phyloP scores from a whole-genome alignment of 2,113 vertebrate genomes.

The Antechinus flavipes region DNA sequence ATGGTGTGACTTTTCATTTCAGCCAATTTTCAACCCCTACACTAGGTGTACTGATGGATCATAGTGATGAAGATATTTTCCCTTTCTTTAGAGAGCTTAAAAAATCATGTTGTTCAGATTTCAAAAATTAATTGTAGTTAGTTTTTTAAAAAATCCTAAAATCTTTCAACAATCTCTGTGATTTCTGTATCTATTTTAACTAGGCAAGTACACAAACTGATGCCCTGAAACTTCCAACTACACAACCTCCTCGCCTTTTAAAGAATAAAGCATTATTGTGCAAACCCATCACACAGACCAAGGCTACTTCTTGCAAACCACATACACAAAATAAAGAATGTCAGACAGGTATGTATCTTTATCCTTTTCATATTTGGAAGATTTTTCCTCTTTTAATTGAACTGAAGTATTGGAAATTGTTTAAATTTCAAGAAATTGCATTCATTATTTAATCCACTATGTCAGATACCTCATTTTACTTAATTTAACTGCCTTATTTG shows the following conservation, averaged over 20 bases:
- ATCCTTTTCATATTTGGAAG: neutral
- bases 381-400: constrained; percentile 33
- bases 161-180: constrained; percentile 40
- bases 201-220: constrained; percentile 95
- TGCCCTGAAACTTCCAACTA: constrained; percentile 83
- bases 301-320: constrained; percentile 95
- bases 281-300: constrained; percentile 95
- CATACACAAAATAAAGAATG: constrained; percentile 91
- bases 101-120: neutral
- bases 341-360: constrained; percentile 91
- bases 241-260: constrained; percentile 89
- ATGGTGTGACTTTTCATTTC: neutral
- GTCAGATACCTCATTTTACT: neutral
- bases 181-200: constrained; percentile 54
- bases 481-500: neutral
- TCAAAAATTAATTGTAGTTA: neutral
- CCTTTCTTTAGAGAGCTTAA: neutral
- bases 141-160: neutral
- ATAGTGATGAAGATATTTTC: neutral
- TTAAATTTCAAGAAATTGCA: constrained; percentile 27
- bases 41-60: neutral
- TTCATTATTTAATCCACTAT: neutral
- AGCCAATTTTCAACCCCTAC: neutral
- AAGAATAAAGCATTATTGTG: constrained; percentile 98
- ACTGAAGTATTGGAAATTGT: neutral